Conservation (phyloP, 2,113 vertebrate genomes). For the Trogon melanurus region DNA sequence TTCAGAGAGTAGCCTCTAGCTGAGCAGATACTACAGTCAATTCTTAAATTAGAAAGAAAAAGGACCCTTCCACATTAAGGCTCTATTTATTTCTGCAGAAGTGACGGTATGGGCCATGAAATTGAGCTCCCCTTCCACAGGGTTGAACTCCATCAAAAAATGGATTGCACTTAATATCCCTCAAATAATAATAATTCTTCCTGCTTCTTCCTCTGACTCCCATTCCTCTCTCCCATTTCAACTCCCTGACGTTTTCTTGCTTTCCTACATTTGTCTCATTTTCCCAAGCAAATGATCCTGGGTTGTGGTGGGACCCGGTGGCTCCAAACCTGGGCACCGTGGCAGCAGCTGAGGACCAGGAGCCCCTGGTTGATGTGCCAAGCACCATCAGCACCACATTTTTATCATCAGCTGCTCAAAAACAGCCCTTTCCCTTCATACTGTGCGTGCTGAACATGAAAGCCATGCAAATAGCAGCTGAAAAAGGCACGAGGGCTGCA, state of each 20-base stretch:
- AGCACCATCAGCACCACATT: fast-evolving
- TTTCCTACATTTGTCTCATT: not conserved
- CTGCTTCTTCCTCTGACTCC: not conserved
- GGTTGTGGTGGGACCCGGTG: not conserved
- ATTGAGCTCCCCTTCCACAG: not conserved
- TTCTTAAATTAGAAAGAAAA: not conserved
- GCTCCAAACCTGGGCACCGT: fast-evolving
- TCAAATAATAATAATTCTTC: not conserved
- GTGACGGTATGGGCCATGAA: not conserved
- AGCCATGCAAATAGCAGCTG: not conserved
- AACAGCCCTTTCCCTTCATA: not conserved
- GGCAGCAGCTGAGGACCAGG: not conserved
- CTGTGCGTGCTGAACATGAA: fast-evolving
- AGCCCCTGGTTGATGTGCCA: not conserved
- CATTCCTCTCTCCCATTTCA: not conserved
- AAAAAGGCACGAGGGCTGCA: not conserved
- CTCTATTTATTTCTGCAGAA: not conserved
- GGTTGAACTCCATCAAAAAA: not conserved
- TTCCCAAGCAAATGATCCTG: not conserved
- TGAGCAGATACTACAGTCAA: not conserved
- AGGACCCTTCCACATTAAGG: not conserved
- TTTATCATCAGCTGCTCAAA: not conserved
- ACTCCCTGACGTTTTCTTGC: not conserved
- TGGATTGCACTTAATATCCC: fast-evolving
- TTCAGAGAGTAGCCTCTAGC: not conserved